phyloP scores from a whole-genome alignment of 2,888 invertebrate species.

The Panorpa germanica region DNA sequence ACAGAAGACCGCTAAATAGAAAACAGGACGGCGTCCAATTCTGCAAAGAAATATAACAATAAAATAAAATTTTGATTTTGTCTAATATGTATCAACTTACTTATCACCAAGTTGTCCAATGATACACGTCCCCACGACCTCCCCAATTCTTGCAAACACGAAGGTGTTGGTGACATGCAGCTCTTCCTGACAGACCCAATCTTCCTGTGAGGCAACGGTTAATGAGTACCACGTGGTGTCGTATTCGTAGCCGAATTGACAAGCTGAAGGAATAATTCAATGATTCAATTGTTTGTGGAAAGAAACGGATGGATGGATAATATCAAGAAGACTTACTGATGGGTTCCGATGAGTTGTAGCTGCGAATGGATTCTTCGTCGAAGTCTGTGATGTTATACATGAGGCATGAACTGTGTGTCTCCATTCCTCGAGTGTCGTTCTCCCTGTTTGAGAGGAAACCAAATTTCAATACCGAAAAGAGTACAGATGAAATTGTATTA shows the following conservation, averaged over 20 bases:
- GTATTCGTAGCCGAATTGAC: slow-evolving; percentile 33
- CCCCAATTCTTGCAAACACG: slow-evolving; percentile 29
- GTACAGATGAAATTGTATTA: too few species aligned
- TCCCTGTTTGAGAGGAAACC: too few species aligned
- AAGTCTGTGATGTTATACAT: slow-evolving; percentile 23
- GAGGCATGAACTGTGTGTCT: slow-evolving; percentile 24
- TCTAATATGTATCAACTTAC: slow-evolving; percentile 23
- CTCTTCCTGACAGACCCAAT: slow-evolving; percentile 35
- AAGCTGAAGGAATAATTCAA: slow-evolving; percentile 19
- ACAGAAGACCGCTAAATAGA: slow-evolving; percentile 25
- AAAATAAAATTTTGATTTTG: slow-evolving; percentile 10
- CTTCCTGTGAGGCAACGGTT: slow-evolving; percentile 28
- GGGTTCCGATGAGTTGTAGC: slow-evolving; percentile 9
- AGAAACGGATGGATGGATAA: too few species aligned
- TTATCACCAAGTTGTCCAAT: slow-evolving; percentile 35
- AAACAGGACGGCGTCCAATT: slow-evolving; percentile 28
- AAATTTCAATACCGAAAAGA: too few species aligned
- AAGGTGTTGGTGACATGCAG: slow-evolving; percentile 32
- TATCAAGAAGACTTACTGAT: too few species aligned
- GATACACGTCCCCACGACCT: slow-evolving; percentile 31
- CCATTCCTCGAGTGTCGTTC: slow-evolving; percentile 21
- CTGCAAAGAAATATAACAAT: slow-evolving; percentile 17
- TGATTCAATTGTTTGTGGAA: too few species aligned
- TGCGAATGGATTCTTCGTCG: slow-evolving; percentile 1
- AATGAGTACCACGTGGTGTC: slow-evolving; percentile 29